Evolutionary conservation across 2,888 invertebrate genomes (phyloP), one percentile per base, ranked within the genome.

Genomic region (Ennomos erosarius): DNA sequence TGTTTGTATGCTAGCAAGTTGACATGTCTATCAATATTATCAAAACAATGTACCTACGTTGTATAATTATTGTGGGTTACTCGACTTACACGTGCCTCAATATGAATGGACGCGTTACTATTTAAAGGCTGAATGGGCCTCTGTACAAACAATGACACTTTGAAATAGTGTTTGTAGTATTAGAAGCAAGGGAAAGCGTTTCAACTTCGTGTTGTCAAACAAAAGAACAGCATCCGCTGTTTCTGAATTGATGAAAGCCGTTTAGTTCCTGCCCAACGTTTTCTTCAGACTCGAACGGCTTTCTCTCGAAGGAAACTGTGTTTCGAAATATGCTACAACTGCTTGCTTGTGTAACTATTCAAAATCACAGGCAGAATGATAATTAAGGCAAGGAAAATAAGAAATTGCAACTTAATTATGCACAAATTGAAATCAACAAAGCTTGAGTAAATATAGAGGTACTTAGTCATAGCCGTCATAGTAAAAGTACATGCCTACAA

Each of bases 31-130:
- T 12, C 42, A 43, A 36, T 46, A 46, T 43, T n/a, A 34, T 37
- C 37, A 2, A 10, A 52, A 53, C 48, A 49, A 82, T 82, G 76
- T n/a, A n/a, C n/a, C n/a, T n/a, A n/a, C n/a, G 68, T 57, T 51
- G 65, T 75, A 77, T 73, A 74, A 69, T 76, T 1, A 77, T 71
- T 60, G 76, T 77, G 70, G 66, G 73, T 64, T 79, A 79, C 78
- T 73, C 66, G 70, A 66, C 73, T 64, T 79, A 78, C 78, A 74
- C 67, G 70, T 73, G 71, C 69, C 68, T 68, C 68, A 44, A 62
- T 68, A 75, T 83, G 79, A 82, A 82, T 80, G 81, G 74, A 59
- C 70, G 68, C 68, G 69, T 66, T 73, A 71, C 76, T 80, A 78
- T 77, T 76, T 69, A 73, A 71, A 59, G 38, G 16, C n/a, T 62